A percentile compares a stretch with the other conserved stretches of the same genome.
These are phyloP conservation scores for Trematocara zebra DNA, from an alignment of 2,113 vertebrate genomes.

Conservation along the genomic window DNA sequence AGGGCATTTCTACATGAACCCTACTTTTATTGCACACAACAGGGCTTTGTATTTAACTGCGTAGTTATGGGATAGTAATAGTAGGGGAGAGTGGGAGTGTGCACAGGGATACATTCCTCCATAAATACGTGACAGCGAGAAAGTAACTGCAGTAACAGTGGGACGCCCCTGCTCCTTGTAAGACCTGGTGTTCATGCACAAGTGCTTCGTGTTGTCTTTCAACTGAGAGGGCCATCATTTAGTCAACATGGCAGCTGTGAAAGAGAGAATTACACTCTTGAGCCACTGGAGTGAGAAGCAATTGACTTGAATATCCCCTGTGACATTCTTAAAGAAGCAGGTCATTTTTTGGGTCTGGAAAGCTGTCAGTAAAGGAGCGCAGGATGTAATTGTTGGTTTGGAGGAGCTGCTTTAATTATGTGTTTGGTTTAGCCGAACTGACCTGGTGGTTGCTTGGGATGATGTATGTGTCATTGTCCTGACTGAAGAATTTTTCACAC, in stretches of 20 bases:
- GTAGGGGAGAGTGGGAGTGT: slow-evolving; percentile 34
- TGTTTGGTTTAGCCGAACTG: background rate
- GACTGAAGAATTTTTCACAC: background rate
- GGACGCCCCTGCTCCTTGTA: slow-evolving; percentile 8
- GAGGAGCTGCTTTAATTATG: slow-evolving; percentile 22
- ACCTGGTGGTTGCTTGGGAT: slow-evolving; percentile 12
- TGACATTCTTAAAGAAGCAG: slow-evolving; percentile 13
- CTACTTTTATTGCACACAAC: slow-evolving; percentile 44
- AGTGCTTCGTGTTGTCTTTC: slow-evolving; percentile 35
- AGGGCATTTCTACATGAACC: slow-evolving; percentile 13
- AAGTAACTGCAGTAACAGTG: slow-evolving; percentile 40
- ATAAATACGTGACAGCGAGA: slow-evolving; percentile 57
- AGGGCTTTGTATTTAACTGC: slow-evolving; percentile 48
- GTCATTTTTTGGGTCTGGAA: slow-evolving; percentile 5
- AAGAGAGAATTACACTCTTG: slow-evolving; percentile 7
- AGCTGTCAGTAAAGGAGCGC: slow-evolving; percentile 26
- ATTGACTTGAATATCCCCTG: slow-evolving; percentile 22
- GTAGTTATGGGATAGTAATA: slow-evolving; percentile 52
- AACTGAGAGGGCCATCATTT: slow-evolving; percentile 25
- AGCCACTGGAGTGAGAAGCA: slow-evolving; percentile 1
- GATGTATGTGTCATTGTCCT: slow-evolving; percentile 6
- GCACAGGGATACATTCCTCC: slow-evolving; percentile 57
- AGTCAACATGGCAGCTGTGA: slow-evolving; percentile 38
- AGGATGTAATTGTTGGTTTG: slow-evolving; percentile 29
- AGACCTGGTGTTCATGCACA: slow-evolving; percentile 11